A percentile compares a stretch with the other conserved stretches of the same genome.
These are phyloP conservation scores for Odobenus rosmarus DNA, from an alignment of 2,113 vertebrate species.

Conservation along the genomic window DNA sequence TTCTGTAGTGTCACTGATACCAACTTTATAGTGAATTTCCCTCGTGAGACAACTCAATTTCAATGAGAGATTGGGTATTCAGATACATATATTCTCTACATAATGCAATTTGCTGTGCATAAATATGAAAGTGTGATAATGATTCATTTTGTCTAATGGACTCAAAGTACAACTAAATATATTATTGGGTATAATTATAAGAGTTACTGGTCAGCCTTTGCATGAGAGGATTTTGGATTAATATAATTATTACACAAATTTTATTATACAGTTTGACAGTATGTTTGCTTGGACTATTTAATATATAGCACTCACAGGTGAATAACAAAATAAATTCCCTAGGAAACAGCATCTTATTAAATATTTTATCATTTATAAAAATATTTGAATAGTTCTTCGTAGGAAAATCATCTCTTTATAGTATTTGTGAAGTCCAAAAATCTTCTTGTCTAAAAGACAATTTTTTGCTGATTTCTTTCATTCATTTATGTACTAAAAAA, in stretches of 20 bases:
- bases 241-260: neutral
- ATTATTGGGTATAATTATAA: slow-evolving; percentile 15
- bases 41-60: slow-evolving; percentile 25
- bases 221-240: slow-evolving; percentile 1
- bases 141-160: slow-evolving; percentile 48
- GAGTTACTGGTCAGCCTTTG: neutral
- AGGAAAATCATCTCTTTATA: neutral
- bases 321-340: neutral
- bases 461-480: neutral
- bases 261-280: neutral
- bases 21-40: neutral
- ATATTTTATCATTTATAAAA: neutral
- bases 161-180: slow-evolving; percentile 25
- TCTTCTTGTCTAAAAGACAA: neutral
- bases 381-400: neutral
- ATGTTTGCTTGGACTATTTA: neutral
- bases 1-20: neutral
- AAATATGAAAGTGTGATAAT: neutral
- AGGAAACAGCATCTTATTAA: neutral
- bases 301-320: neutral
- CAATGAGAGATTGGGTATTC: neutral
- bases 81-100: neutral
- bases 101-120: slow-evolving; percentile 4
- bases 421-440: neutral
- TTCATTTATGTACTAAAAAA: neutral